These are phyloP conservation scores for Pissodes strobi DNA, from an alignment of 1,140 invertebrate species.

Conservation along the genomic window DNA sequence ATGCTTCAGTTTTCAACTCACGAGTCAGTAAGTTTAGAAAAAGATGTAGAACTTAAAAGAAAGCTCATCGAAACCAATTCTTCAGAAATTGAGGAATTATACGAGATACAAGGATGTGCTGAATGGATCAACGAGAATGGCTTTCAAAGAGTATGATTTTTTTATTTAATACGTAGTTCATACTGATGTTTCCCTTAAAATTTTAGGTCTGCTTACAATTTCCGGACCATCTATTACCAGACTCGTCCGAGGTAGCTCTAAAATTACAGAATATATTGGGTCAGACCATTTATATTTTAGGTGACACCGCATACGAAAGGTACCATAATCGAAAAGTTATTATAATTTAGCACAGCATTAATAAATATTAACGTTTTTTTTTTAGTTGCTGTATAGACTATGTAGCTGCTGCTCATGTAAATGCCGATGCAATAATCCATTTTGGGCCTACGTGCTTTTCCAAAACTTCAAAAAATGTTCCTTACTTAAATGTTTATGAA, in stretches of 20 bases:
- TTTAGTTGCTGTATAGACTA: conserved; percentile 92
- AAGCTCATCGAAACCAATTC: conserved; percentile 25
- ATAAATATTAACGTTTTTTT: conserved; percentile 40
- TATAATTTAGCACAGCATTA: conserved; percentile 18
- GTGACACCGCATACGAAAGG: conserved; percentile 93
- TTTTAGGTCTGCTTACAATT: conserved; percentile 87
- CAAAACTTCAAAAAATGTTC: conserved; percentile 68
- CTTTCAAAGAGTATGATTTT: conserved; percentile 65
- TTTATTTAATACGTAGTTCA: no score
- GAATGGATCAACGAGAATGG: conserved; percentile 71
- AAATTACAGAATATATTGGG: conserved; percentile 64
- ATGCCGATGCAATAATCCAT: conserved; percentile 84
- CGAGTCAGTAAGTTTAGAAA: conserved; percentile 50
- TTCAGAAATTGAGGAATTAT: conserved; percentile 43
- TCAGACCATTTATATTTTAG: conserved; percentile 78
- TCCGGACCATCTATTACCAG: conserved; percentile 77
- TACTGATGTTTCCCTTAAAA: conserved; percentile 35
- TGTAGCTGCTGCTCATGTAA: conserved; percentile 84
- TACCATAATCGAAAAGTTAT: conserved; percentile 51
- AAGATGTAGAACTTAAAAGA: conserved; percentile 36
- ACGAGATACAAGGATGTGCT: conserved; percentile 57
- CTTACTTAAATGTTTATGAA: conserved; percentile 73
- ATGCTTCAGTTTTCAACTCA: conserved; percentile 50
- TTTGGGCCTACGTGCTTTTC: conserved; percentile 89
- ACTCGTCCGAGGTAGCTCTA: conserved; percentile 71